Conservation (phyloP, 1,140 invertebrate species). For the Heliconius melpomene region DNA sequence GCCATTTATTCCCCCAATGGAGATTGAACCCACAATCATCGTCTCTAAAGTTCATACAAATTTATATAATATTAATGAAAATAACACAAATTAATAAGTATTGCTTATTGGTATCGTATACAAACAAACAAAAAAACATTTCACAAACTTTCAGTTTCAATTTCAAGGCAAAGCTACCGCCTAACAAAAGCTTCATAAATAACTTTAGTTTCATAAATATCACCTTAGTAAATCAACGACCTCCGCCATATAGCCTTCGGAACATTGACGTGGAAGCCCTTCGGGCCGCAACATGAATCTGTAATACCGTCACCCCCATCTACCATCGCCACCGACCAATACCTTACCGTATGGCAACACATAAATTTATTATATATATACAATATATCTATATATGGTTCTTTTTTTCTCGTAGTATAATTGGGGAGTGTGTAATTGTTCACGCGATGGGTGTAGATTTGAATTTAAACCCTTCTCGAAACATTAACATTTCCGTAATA, state of each 20-base stretch:
- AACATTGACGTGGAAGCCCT: conserved; percentile 38
- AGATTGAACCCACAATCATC: too few species aligned
- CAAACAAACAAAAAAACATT: not conserved
- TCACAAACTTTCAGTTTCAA: not conserved
- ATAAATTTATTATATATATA: conserved; percentile 30
- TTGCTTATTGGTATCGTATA: too few species aligned
- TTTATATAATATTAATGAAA: too few species aligned
- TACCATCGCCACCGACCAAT: conserved; percentile 18
- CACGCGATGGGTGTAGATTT: too few species aligned
- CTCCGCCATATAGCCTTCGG: conserved; percentile 25
- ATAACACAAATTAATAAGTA: too few species aligned
- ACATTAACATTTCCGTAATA: too few species aligned
- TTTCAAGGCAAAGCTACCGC: not conserved
- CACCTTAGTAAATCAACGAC: conserved; percentile 35
- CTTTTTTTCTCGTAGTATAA: not conserved
- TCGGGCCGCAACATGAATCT: conserved; percentile 39
- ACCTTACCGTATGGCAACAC: conserved; percentile 17
- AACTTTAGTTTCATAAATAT: conserved; percentile 10
- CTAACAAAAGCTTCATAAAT: not conserved
- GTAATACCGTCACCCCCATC: conserved; percentile 36
- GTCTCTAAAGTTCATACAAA: too few species aligned
- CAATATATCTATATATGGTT: not conserved
- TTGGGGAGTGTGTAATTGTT: too few species aligned
- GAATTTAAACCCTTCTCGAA: too few species aligned
- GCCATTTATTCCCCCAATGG: too few species aligned